A percentile compares a stretch with the other conserved stretches of the same genome.
These are phyloP conservation scores for Equus quagga DNA, from an alignment of 2,113 vertebrate species.

Conservation along the genomic window DNA sequence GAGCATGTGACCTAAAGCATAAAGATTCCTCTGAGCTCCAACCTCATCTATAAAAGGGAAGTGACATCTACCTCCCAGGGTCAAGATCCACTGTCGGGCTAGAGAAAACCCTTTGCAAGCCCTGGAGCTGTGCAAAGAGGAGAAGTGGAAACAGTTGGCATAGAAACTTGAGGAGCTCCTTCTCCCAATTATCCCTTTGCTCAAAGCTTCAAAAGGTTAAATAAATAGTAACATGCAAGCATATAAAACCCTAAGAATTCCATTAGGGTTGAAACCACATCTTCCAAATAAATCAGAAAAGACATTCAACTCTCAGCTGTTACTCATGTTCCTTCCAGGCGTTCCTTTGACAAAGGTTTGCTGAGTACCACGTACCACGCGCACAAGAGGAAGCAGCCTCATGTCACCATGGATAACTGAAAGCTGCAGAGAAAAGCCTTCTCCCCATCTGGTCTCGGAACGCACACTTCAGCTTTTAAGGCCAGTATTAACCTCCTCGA, in stretches of 20 bases:
- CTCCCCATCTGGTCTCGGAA: too few relatives aligned
- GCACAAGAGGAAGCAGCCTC: rapidly evolving
- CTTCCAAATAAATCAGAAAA: background rate
- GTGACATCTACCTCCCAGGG: background rate
- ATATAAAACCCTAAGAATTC: background rate
- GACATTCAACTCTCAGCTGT: background rate
- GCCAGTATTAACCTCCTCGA: background rate
- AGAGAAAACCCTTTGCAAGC: background rate
- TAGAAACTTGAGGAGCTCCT: background rate
- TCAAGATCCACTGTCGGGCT: too few relatives aligned
- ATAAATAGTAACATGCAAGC: background rate
- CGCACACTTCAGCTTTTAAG: background rate
- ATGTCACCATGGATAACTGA: rapidly evolving
- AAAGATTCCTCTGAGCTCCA: background rate
- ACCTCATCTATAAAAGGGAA: background rate
- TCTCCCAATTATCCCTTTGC: background rate
- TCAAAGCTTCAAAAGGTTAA: background rate
- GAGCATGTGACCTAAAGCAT: background rate
- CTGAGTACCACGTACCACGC: background rate
- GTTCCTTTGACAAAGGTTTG: background rate
- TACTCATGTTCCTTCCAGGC: background rate
- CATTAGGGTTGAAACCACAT: background rate
- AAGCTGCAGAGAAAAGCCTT: background rate
- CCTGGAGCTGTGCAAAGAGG: background rate
- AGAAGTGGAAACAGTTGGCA: background rate